A percentile compares a stretch with the other conserved stretches of the same genome.
These are phyloP conservation scores for Microcebus murinus DNA, from an alignment of 2,113 vertebrate species.

Conservation along the genomic window DNA sequence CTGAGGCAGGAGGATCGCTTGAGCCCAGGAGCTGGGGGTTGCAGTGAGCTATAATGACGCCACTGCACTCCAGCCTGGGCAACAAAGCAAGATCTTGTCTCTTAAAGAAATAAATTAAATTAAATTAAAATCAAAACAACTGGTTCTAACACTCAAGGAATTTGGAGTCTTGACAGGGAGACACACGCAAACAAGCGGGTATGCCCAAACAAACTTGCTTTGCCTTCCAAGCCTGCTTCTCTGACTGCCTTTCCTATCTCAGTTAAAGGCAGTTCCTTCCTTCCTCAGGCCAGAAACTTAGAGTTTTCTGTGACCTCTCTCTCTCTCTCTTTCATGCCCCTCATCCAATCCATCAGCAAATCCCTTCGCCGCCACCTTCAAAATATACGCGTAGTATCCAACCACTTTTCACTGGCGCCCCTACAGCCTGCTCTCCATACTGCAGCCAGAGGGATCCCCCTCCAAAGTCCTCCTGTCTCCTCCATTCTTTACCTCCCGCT, in stretches of 20 bases:
- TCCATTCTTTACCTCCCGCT: neutral
- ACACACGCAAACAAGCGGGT: neutral
- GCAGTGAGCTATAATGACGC: no score
- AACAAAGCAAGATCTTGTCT: no score
- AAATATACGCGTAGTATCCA: neutral
- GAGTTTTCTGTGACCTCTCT: neutral
- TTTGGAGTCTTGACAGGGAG: neutral
- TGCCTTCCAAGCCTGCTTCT: neutral
- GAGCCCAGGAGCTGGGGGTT: no score
- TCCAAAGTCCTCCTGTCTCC: neutral
- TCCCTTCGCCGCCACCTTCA: neutral
- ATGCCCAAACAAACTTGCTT: no score
- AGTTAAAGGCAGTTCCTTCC: neutral
- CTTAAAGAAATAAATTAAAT: no score
- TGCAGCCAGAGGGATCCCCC: neutral
- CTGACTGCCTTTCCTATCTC: no score
- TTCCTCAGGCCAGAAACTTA: neutral
- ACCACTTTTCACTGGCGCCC: neutral
- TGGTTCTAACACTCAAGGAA: neutral
- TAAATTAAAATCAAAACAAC: neutral
- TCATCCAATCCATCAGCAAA: neutral
- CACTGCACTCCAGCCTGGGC: no score
- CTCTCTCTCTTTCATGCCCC: neutral
- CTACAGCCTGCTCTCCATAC: neutral
- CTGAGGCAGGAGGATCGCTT: no score